A percentile compares a stretch with the other conserved stretches of the same genome.
Conservation (phyloP, 2,797 vertebrate genomes). For the Pangasius macronema region DNA sequence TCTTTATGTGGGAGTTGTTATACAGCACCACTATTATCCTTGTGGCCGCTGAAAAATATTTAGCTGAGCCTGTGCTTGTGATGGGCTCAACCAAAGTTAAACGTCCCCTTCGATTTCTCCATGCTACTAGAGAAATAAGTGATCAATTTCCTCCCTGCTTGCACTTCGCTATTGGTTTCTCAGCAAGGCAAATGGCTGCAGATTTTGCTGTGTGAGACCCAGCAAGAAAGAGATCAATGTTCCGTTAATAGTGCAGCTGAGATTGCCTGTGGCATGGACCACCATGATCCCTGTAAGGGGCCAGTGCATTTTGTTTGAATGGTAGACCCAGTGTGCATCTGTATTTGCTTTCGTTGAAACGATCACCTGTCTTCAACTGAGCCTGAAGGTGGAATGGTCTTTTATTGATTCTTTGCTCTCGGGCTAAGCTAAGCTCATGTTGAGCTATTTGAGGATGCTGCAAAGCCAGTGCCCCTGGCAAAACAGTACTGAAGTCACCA, state of each 20-base stretch:
- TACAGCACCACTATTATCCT: constrained; percentile 40
- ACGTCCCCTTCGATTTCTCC: constrained; percentile 45
- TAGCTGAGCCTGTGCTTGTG: constrained; percentile 28
- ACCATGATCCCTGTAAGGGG: constrained; percentile 16
- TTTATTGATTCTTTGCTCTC: constrained; percentile 51
- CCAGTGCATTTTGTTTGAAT: constrained; percentile 43
- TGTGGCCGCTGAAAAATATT: constrained; percentile 20
- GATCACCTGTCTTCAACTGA: constrained; percentile 39
- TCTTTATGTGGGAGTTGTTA: background rate
- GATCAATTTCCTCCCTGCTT: constrained; percentile 55
- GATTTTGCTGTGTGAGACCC: constrained; percentile 19
- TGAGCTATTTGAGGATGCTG: constrained; percentile 27
- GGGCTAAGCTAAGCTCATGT: constrained; percentile 14
- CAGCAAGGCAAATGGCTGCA: constrained; percentile 29
- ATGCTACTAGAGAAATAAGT: constrained; percentile 54
- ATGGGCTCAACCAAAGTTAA: constrained; percentile 46
- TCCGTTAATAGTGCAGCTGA: constrained; percentile 43
- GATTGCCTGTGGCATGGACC: constrained; percentile 11
- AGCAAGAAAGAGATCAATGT: constrained; percentile 54
- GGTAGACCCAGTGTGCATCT: constrained; percentile 11
- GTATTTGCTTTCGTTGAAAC: constrained; percentile 6
- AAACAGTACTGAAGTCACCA: constrained; percentile 19
- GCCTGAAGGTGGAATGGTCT: constrained; percentile 47
- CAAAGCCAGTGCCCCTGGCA: constrained; percentile 22
- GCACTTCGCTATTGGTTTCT: constrained; percentile 50